Percentiles rank a stretch among this genome's conserved stretches.
These are phyloP conservation scores for Drosophila simulans DNA, from an alignment of 1,140 invertebrate species.

Conservation along the genomic window DNA sequence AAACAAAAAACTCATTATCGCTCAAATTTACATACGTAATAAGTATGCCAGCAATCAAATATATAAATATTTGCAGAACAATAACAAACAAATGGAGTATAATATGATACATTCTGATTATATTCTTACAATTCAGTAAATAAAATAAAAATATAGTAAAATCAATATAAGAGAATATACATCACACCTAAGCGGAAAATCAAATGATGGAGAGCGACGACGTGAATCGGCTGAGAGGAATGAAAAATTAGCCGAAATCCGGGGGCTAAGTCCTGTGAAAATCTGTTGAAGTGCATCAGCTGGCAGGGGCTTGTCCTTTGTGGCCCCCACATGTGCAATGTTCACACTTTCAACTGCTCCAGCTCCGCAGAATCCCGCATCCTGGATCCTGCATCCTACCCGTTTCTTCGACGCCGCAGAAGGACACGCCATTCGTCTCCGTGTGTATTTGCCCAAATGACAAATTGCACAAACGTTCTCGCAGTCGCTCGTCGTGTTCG, in stretches of 20 bases:
- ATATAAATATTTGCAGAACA: not conserved
- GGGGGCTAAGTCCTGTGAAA: slow-evolving; percentile 19
- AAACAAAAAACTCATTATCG: not conserved
- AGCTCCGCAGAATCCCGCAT: not conserved
- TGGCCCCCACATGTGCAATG: slow-evolving; percentile 42
- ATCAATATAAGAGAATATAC: not conserved
- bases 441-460: slow-evolving; percentile 78
- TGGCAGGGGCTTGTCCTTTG: slow-evolving; percentile 16
- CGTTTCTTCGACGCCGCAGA: slow-evolving; percentile 5
- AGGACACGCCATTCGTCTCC: slow-evolving; percentile 63
- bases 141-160: not conserved
- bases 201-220: slow-evolving; percentile 21
- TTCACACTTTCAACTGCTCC: slow-evolving; percentile 41
- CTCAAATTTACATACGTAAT: not conserved
- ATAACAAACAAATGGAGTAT: not conserved
- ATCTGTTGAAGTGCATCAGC: slow-evolving; percentile 61
- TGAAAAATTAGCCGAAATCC: slow-evolving; percentile 36
- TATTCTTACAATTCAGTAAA: not conserved
- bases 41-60: not conserved
- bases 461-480: slow-evolving; percentile 72
- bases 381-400: not conserved
- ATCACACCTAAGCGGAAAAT: not conserved
- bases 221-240: slow-evolving; percentile 8
- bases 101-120: too few species aligned
- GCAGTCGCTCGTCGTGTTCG: slow-evolving; percentile 18